Base-by-base conservation (phyloP, 1,140 invertebrate genomes). In the Aphelenchoides avenae region DNA sequence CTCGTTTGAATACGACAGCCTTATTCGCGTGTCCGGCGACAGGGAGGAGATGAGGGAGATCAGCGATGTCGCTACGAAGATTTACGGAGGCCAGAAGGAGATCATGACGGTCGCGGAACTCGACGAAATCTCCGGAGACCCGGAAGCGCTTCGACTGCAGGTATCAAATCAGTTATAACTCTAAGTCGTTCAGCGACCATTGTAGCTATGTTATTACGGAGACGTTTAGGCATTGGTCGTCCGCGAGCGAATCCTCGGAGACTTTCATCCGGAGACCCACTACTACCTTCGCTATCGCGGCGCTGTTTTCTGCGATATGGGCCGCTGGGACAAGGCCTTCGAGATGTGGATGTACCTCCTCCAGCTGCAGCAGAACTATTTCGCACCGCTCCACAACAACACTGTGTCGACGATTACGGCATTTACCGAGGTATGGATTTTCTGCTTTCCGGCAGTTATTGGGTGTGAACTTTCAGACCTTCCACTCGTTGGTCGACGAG, bases 231-330 rank as follows among this genome's bases (percentile, higher is more conserved):
- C 66, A 7, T 48, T 73, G 3, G 36, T 71, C 13, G 67, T 71
- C 26, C 67, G 69, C 22, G 69, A 71, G 37, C 18, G 69, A 39
- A 74, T 71, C 18, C 50, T 71, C 5, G 69, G 69, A 1, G 56
- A 49, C 26, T 46, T 36, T 5, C 70, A 71, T 44, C 46, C 61
- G 9, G 69, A 71, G 27, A 73, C 71, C 29, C 61, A 70, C 40
- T 63, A 66, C 33, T 73, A 57, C 20, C 52, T 71, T 6, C 56
- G 71, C 34, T 66, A 57, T 29, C 44, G 69, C 22, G 69, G 69
- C 39, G 69, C 71, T 3, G 49, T 70, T 27, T 71, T 56, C 47
- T 61, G 53, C 30, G 69, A 71, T 51, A 55, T 74, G 36, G 71
- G 71, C 24, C 50, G 60, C 30, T 69, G 70, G 39, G 51, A 61